Percentiles rank a stretch among this genome's conserved stretches.
These are phyloP conservation scores for Parasteatoda lunata DNA, from an alignment of 2,888 invertebrate genomes.

Conservation along the genomic window DNA sequence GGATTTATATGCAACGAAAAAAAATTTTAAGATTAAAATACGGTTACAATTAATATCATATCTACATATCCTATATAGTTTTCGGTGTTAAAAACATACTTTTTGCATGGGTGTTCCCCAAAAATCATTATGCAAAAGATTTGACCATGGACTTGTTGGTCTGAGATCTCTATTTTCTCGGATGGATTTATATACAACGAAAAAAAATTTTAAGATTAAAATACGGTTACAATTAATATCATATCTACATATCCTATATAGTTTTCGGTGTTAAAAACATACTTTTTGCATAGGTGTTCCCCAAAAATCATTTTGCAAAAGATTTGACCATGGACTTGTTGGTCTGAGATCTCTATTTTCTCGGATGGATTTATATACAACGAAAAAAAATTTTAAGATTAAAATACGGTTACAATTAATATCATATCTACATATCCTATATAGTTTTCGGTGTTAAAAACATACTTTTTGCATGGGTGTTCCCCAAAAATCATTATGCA, in stretches of 20 bases:
- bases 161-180: constrained; percentile 96
- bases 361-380: constrained; percentile 89
- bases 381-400: background rate
- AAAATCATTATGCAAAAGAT: constrained; percentile 96
- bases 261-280: background rate
- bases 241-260: background rate
- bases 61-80: too few species aligned
- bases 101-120: constrained; percentile 99
- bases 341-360: constrained; percentile 96
- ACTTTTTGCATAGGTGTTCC: constrained; percentile 98
- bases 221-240: background rate
- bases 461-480: constrained; percentile 96
- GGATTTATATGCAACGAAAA: too few species aligned
- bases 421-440: background rate
- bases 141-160: constrained; percentile 91
- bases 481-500: constrained; percentile 98
- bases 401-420: background rate
- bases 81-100: too few species aligned
- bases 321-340: constrained; percentile 90
- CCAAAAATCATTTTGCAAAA: constrained; percentile 98
- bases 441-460: background rate
- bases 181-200: too few species aligned
- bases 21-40: too few species aligned
- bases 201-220: background rate
- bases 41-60: too few species aligned